Percentiles rank a stretch among this genome's conserved stretches.
phyloP scores from a whole-genome alignment of 2,797 vertebrate genomes.

The Hafferia zeledoni region DNA sequence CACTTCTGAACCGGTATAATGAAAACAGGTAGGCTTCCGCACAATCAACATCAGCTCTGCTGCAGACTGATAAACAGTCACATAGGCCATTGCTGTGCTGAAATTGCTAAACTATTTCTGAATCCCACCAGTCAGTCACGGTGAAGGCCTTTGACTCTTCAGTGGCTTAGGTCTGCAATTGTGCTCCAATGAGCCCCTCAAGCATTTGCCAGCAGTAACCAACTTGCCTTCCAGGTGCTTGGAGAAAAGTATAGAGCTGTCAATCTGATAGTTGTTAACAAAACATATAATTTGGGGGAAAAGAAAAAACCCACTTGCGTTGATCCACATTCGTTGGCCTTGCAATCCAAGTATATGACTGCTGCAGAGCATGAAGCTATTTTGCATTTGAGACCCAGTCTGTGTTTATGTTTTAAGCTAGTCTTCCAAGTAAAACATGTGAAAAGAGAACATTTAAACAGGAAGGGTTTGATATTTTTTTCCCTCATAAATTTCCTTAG shows the following conservation, averaged over 20 bases:
- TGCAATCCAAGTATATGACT: neutral
- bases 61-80: neutral
- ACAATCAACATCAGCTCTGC: neutral
- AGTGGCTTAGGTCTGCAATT: accelerated
- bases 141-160: neutral
- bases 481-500: conserved; percentile 20
- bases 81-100: accelerated
- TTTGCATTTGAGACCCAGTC: neutral
- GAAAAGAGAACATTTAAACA: conserved; percentile 59
- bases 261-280: neutral
- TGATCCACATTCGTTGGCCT: neutral
- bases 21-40: neutral
- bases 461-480: neutral
- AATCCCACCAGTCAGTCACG: neutral
- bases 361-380: neutral
- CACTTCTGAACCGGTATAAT: neutral
- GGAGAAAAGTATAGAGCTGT: neutral
- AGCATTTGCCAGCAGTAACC: neutral
- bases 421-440: conserved; percentile 55
- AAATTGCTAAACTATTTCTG: neutral
- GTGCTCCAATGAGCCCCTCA: neutral
- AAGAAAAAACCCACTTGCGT: accelerated
- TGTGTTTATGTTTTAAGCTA: conserved; percentile 48
- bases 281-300: neutral
- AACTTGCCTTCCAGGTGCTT: neutral